Percentiles rank a stretch among this genome's conserved stretches.
These are phyloP conservation scores for Schlechtendalia chinensis DNA, from an alignment of 1,140 invertebrate species.

Conservation along the genomic window DNA sequence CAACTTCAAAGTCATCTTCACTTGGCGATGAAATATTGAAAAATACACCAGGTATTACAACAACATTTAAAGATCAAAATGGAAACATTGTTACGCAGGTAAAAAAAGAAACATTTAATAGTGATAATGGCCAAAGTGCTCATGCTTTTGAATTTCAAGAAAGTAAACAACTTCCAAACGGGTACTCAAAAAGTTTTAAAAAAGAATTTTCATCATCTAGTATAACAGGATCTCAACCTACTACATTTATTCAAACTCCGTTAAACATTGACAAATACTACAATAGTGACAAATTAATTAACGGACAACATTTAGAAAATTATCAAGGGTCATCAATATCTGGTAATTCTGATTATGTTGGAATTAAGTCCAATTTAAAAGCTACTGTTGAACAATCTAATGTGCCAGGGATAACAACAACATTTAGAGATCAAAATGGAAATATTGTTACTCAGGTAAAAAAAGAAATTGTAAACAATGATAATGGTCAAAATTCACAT, in stretches of 20 bases:
- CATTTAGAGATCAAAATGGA: conserved; percentile 24
- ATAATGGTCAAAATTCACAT: conserved; percentile 27
- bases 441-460: conserved; percentile 27
- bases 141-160: conserved; percentile 20
- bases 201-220: conserved; percentile 42
- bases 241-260: conserved; percentile 18
- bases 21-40: background rate
- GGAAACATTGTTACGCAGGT: conserved; percentile 29
- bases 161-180: conserved; percentile 31
- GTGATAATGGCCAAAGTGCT: conserved; percentile 10
- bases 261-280: background rate
- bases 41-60: conserved; percentile 7
- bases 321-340: background rate
- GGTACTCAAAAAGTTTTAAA: conserved; percentile 29
- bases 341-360: background rate
- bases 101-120: conserved; percentile 26
- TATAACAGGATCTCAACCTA: background rate
- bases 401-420: background rate
- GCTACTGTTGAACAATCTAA: background rate
- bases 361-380: background rate
- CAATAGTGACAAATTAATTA: background rate
- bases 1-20: background rate
- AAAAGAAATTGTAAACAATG: conserved; percentile 16
- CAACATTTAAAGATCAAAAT: conserved; percentile 22
- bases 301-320: background rate